Evolutionary conservation across 2,888 invertebrate species (phyloP).

Genomic region (Malthinus seriepunctatus): DNA sequence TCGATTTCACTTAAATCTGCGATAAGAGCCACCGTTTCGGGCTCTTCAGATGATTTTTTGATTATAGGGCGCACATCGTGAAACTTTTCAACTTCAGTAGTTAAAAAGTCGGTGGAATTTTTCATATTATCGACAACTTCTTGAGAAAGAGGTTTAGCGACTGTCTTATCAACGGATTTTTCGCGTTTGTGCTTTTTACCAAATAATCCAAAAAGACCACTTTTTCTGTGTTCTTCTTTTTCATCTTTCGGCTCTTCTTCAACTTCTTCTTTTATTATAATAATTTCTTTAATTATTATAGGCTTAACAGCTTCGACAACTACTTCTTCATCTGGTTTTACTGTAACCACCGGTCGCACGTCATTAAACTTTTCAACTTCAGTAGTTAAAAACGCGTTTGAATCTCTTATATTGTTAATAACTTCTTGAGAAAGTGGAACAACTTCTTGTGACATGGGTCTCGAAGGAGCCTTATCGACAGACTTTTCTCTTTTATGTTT

Average conservation of each 20-base stretch:
- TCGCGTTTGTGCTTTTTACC: slow-evolving; percentile 33
- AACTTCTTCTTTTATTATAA: slow-evolving; percentile 2
- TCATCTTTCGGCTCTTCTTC: background rate
- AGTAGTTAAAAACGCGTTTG: slow-evolving; percentile 32
- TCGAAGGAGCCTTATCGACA: slow-evolving; percentile 10
- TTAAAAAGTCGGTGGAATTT: slow-evolving; percentile 25
- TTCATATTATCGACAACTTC: slow-evolving; percentile 31
- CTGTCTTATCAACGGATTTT: slow-evolving; percentile 3
- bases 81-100: slow-evolving; percentile 20
- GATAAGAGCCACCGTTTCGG: background rate
- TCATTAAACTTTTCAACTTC: slow-evolving; percentile 38
- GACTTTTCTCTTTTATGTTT: slow-evolving; percentile 29
- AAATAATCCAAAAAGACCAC: slow-evolving; percentile 33
- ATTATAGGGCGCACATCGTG: slow-evolving; percentile 18
- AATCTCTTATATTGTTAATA: slow-evolving; percentile 29
- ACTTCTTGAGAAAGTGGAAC: slow-evolving; percentile 8
- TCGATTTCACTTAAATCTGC: too few species aligned
- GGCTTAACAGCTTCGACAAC: slow-evolving; percentile 5
- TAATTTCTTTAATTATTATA: background rate
- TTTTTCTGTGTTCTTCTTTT: background rate
- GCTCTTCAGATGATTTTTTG: background rate
- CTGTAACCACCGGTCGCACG: slow-evolving; percentile 25
- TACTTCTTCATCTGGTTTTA: background rate
- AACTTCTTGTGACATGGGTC: background rate
- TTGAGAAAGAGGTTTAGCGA: background rate